Evolutionary conservation across 23 tunicate species (phyloP).

Genomic region (Pegea sp.): DNA sequence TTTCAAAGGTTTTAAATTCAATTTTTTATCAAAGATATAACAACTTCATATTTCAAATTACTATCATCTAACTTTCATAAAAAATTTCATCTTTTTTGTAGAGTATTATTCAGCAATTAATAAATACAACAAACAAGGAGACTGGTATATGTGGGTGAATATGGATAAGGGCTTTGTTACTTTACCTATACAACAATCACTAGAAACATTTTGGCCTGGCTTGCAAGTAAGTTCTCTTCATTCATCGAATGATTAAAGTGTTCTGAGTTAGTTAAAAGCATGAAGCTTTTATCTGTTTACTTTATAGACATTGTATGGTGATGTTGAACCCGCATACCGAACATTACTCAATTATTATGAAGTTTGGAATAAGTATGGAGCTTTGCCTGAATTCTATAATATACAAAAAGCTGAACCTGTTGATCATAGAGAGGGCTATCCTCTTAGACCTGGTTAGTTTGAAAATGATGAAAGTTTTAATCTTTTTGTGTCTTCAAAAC

Average conservation of each 20-base stretch:
- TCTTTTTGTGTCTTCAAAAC: too few species aligned
- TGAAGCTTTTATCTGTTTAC: too few species aligned
- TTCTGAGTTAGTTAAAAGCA: too few species aligned
- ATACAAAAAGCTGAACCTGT: constrained; percentile 17
- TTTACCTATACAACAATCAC: constrained; percentile 52
- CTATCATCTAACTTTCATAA: neutral
- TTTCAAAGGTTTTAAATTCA: constrained; percentile 17
- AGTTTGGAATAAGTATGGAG: constrained; percentile 51
- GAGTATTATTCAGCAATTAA: constrained; percentile 42
- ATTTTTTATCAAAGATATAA: neutral
- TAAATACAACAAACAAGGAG: constrained; percentile 50
- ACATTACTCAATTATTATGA: constrained; percentile 63
- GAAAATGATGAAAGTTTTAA: neutral
- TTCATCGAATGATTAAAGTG: too few species aligned
- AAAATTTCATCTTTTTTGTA: constrained; percentile 2
- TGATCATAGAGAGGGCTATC: constrained; percentile 63
- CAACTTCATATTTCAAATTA: neutral
- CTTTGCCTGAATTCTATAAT: constrained; percentile 74
- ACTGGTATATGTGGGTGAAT: constrained; percentile 94
- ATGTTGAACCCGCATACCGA: constrained; percentile 49
- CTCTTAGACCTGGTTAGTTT: constrained; percentile 51
- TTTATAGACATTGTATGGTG: constrained; percentile 67
- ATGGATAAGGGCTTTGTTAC: constrained; percentile 75
- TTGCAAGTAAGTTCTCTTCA: constrained; percentile 18
- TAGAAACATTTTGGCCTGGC: constrained; percentile 96